Evolutionary conservation across 2,797 vertebrate genomes (phyloP).

Genomic region (Acipenser transmontanus): DNA sequence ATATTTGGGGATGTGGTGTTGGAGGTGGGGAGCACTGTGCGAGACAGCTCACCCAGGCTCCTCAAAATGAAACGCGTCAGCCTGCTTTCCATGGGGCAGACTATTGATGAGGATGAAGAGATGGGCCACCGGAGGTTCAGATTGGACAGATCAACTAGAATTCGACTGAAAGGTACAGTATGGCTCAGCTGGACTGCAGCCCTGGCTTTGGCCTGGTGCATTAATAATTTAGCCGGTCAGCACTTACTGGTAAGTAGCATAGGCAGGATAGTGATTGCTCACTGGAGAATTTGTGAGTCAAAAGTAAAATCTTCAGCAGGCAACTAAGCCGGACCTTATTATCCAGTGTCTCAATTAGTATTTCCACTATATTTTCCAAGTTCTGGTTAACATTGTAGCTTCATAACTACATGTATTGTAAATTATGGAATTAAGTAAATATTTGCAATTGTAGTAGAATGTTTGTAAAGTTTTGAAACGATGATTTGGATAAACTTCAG

Average conservation of each 20-base stretch:
- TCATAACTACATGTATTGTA: too few relatives aligned
- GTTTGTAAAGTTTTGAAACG: too few relatives aligned
- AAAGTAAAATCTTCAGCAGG: too few relatives aligned
- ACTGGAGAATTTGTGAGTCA: background rate
- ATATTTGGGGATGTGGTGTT: slow-evolving; percentile 62
- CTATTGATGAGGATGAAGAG: slow-evolving; percentile 57
- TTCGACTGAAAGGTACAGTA: slow-evolving; percentile 55
- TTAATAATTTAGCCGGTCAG: slow-evolving; percentile 13
- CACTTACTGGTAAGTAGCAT: slow-evolving; percentile 1
- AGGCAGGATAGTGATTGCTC: slow-evolving; percentile 12
- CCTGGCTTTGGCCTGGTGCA: slow-evolving; percentile 22
- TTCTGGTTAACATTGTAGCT: too few relatives aligned
- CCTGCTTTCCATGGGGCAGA: slow-evolving; percentile 67
- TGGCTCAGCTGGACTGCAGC: slow-evolving; percentile 11
- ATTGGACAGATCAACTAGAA: slow-evolving; percentile 32
- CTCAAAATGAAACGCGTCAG: slow-evolving; percentile 76
- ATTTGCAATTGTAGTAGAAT: too few relatives aligned
- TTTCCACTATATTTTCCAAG: too few relatives aligned
- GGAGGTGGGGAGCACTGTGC: slow-evolving; percentile 48
- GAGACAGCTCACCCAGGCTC: slow-evolving; percentile 69
- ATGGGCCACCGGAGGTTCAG: slow-evolving; percentile 23
- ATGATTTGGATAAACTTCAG: too few relatives aligned
- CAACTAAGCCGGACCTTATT: too few relatives aligned
- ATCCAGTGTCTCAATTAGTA: too few relatives aligned
- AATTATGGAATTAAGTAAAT: too few relatives aligned